A percentile compares a stretch with the other conserved stretches of the same genome.
Evolutionary conservation across 2,113 vertebrate species (phyloP).

Genomic region (Martes martes): DNA sequence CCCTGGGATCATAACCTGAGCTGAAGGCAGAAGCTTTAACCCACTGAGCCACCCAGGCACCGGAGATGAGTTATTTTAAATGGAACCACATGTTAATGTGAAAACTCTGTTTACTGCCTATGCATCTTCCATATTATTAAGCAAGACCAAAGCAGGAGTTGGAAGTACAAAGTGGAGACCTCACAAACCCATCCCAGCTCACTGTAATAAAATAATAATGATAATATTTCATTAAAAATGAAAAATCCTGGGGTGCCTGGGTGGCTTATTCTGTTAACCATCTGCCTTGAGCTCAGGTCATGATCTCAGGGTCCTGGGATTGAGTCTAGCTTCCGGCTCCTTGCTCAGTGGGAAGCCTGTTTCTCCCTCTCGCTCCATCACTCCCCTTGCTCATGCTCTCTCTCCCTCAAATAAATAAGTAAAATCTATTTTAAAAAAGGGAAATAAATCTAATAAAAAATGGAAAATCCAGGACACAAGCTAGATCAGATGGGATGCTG

Average conservation of each 20-base stretch:
- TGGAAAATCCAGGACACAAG: not conserved
- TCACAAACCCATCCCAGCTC: not conserved
- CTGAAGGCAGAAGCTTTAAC: too few species aligned
- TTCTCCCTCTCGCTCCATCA: not conserved
- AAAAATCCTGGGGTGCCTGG: not conserved
- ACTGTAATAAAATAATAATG: not conserved
- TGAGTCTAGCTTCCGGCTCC: fast-evolving
- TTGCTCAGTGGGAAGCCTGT: too few species aligned
- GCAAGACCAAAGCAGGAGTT: not conserved
- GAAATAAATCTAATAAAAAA: not conserved
- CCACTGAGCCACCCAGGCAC: too few species aligned
- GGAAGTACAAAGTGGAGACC: not conserved
- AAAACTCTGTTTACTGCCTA: not conserved
- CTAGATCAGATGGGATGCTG: not conserved
- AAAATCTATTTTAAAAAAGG: not conserved
- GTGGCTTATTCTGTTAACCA: not conserved
- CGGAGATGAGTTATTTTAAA: not conserved
- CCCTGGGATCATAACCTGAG: too few species aligned
- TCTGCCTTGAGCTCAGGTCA: not conserved
- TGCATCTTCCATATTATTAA: not conserved
- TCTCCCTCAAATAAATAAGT: not conserved
- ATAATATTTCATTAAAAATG: not conserved
- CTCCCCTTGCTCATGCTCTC: not conserved
- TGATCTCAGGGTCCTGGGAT: not conserved
- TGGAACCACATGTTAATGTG: not conserved